Evolutionary conservation across 2,888 invertebrate species (phyloP).

Genomic region (Omphaloscelis lunosa): DNA sequence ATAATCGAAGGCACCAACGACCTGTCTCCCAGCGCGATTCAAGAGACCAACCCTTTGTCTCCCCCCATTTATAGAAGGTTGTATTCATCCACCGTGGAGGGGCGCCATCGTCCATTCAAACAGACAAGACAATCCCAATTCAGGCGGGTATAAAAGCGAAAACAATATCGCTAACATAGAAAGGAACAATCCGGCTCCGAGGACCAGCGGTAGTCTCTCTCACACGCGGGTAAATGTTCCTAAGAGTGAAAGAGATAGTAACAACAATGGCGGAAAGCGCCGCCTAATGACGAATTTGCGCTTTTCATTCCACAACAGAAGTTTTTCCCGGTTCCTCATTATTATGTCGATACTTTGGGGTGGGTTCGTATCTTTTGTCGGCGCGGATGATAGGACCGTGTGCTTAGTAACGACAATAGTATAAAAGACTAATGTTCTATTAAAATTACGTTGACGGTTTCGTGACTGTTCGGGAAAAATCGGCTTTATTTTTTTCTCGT

Average conservation of each 20-base stretch:
- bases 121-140: slow-evolving; percentile 91
- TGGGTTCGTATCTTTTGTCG: slow-evolving; percentile 86
- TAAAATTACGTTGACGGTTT: slow-evolving; percentile 66
- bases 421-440: slow-evolving; percentile 76
- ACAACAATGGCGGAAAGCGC: slow-evolving; percentile 90
- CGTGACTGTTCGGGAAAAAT: slow-evolving; percentile 65
- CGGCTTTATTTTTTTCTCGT: slow-evolving; percentile 62
- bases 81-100: slow-evolving; percentile 90
- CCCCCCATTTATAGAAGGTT: slow-evolving; percentile 89
- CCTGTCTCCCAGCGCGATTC: slow-evolving; percentile 89
- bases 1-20: slow-evolving; percentile 89
- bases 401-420: slow-evolving; percentile 80
- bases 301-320: slow-evolving; percentile 91
- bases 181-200: slow-evolving; percentile 90
- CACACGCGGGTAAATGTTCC: slow-evolving; percentile 67
- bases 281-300: slow-evolving; percentile 91
- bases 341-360: slow-evolving; percentile 89
- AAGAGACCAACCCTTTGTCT: slow-evolving; percentile 90
- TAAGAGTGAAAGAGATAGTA: slow-evolving; percentile 76
- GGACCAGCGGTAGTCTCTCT: slow-evolving; percentile 86
- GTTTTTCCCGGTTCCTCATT: slow-evolving; percentile 90
- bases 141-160: slow-evolving; percentile 90
- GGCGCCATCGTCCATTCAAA: slow-evolving; percentile 89
- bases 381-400: slow-evolving; percentile 85
- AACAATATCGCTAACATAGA: slow-evolving; percentile 91